Base-by-base conservation (phyloP, 2,797 vertebrate genomes). In the Pitangus sulphuratus region DNA sequence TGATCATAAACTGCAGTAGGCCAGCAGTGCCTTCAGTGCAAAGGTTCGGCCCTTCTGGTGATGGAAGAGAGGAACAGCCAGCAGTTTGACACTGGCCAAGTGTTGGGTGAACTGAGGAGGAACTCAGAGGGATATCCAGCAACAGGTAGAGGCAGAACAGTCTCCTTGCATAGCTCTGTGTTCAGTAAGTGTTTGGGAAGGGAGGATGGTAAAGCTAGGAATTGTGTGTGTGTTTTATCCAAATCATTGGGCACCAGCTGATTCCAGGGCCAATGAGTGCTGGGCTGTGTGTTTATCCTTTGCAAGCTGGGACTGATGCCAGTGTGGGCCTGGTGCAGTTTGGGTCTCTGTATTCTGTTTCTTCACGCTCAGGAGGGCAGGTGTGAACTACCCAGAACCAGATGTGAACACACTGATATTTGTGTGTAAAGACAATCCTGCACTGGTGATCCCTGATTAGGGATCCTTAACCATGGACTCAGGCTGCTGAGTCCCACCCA, bases 151-250 rank as follows among this genome's bases (percentile, higher is more conserved):
- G 39, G 11, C 64, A 62, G 51, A 26, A 31, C 9, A 4, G 3
- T 2, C 1, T 11, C 50, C 47, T 86, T 62, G 69, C 69, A 19
- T 81, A 30, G 48, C 42, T 21, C 37, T 66, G 64, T 4, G 1
- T 57, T 91, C 24, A 11, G 30, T 26, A 74, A n/a, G 31, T 4
- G 3, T 64, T 51, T 60, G 37, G 33, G 45, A 39, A 31, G 19
- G 39, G 39, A 82, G 54, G 39, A 31, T 2, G 3, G 37, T 13
- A 8, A 75, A 31, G 12, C 45, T 33, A 3, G 47, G 48, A 64
- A 40, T 25, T 19, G 1, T 15, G 17, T 44, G 13, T 0, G 2
- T 1, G 1, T 21, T 70, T 84, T 60, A 11, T 64, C 50, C 39
- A 24, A 37, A 16, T 79, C 6, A 3, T 7, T 21, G 62, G 30